Base-by-base conservation (phyloP, 2,797 vertebrate genomes). In the Myoxocephalus aenaeus region DNA sequence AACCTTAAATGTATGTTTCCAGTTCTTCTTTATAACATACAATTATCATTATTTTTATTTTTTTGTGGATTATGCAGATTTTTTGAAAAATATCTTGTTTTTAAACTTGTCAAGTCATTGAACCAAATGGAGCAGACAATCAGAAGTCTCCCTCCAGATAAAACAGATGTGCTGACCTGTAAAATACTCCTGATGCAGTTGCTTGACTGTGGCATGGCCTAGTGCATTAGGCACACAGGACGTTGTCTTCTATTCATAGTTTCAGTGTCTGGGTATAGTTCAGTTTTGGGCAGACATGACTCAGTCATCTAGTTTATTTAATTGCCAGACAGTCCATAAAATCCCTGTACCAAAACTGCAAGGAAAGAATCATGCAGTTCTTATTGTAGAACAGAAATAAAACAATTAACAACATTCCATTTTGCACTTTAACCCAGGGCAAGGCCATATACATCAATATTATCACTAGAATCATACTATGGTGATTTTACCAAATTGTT, bases 311-410 rank as follows among this genome's bases (percentile, higher is more conserved):
- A 38, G 63, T 18, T 62, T 69, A 80, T 86, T 89, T 79, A 73
- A 79, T 59, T 70, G 54, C 70, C 69, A 87, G 69, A 87, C 63
- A 61, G 69, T 56, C 72, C 80, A 75, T 85, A 80, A 89, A 83
- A 59, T 64, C 25, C 20, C 11, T 50, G 51, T 1, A 67, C 42
- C 32, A 75, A 81, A 69, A 73, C 27, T 56, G 22, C 54, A 54
- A 40, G n/a, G 65, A 81, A 80, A 83, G 75, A 36, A 75, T 46
- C 15, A 11, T 32, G 59, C 18, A 61, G 46, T 32, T 81, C 20
- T 57, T 64, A 66, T 22, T 53, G 22, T 11, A 65, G 14, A 68
- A 44, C 9, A 63, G 4, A 72, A 82, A 78, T 53, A 46, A 34
- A 72, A 50, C 20, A 46, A 29, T 65, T 73, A 40, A 34, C 3